phyloP scores from a whole-genome alignment of 2,113 vertebrate species.

The Athene cunicularia region DNA sequence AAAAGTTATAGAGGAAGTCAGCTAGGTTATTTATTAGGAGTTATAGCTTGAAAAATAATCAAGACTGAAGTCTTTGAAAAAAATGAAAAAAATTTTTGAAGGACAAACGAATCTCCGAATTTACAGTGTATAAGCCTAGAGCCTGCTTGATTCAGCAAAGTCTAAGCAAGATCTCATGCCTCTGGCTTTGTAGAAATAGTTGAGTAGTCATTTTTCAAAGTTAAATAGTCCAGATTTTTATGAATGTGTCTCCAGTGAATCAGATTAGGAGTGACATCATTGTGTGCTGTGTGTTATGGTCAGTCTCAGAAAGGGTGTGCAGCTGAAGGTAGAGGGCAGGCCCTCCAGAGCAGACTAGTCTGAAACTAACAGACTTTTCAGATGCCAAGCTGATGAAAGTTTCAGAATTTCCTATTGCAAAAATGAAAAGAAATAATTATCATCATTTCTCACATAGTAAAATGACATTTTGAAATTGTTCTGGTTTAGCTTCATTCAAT shows the following conservation, averaged over 20 bases:
- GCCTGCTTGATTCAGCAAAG: background rate
- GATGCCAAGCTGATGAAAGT: background rate
- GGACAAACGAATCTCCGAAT: background rate
- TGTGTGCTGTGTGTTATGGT: background rate
- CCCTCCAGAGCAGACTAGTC: background rate
- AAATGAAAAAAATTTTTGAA: background rate
- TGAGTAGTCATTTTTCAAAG: background rate
- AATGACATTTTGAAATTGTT: background rate
- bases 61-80: background rate
- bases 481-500: background rate
- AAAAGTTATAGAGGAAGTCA: background rate
- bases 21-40: background rate
- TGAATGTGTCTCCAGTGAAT: background rate
- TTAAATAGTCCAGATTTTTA: background rate
- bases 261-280: background rate
- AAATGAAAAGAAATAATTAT: background rate
- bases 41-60: background rate
- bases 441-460: background rate
- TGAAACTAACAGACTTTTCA: background rate
- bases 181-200: background rate
- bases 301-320: background rate
- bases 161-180: background rate
- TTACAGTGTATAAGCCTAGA: background rate
- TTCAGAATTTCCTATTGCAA: background rate
- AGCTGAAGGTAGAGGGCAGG: background rate